Evolutionary conservation across 2,888 invertebrate genomes (phyloP), one percentile per base, ranked within the genome.

Genomic region (Disparrhopalites patrizii): DNA sequence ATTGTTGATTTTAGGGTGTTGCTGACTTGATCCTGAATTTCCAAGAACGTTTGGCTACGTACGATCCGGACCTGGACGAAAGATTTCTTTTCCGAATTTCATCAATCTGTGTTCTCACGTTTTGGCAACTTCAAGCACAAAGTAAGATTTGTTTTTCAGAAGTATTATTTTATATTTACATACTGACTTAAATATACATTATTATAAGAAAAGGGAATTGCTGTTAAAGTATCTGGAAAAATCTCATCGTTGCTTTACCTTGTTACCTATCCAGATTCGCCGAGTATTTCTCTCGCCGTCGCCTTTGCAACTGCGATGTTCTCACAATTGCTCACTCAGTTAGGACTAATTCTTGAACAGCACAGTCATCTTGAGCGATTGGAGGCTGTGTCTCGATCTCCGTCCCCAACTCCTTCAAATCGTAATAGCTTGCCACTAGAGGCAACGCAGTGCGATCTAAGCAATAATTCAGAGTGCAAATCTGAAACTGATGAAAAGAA

Each of bases 221-320:
- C n/a, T n/a, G n/a, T n/a, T n/a, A n/a, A n/a, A n/a, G n/a, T n/a
- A n/a, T n/a, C n/a, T n/a, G n/a, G n/a, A n/a, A n/a, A n/a, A n/a
- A n/a, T n/a, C n/a, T n/a, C n/a, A n/a, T n/a, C n/a, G n/a, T n/a
- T n/a, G n/a, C n/a, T n/a, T n/a, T n/a, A n/a, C n/a, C n/a, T n/a
- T n/a, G n/a, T n/a, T n/a, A n/a, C n/a, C 13, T 43, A n/a, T 38
- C 51, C 40, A 71, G 74, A 71, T 56, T 73, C 74, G 15, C 54
- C 68, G 15, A 70, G 70, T 56, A 67, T 73, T 38, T 72, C 74
- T 25, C 50, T 70, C 13, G 70, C 70, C 1, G 74, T 74, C 28
- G 71, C 68, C 4, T 71, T 73, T 63, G 69, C 74, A 1, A 68
- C 70, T 31, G 70, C 73, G 15, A 67, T 74, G 20, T 73, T 74